Percentiles rank a stretch among this genome's conserved stretches.
Evolutionary conservation across 2,888 invertebrate genomes (phyloP).

Genomic region (Amblyteles armatorius): DNA sequence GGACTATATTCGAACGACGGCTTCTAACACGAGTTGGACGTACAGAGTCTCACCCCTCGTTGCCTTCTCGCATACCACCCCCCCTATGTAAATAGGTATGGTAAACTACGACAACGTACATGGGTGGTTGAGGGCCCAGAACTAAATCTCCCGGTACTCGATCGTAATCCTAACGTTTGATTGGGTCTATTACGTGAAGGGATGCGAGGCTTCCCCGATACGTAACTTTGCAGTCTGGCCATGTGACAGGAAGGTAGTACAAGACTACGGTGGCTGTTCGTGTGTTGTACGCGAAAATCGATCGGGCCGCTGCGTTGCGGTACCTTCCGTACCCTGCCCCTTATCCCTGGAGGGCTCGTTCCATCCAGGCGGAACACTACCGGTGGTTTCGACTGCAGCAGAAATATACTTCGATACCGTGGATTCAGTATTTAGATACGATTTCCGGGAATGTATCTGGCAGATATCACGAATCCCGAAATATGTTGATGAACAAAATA

Average conservation of each 20-base stretch:
- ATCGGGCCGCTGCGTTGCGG: background rate
- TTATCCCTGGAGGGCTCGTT: conserved; percentile 7
- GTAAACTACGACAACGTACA: background rate
- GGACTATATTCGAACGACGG: background rate
- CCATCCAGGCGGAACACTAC: background rate
- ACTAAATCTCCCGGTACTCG: conserved; percentile 39
- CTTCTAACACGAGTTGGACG: background rate
- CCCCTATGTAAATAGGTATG: background rate
- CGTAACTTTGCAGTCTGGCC: conserved; percentile 74
- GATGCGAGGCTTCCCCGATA: conserved; percentile 70
- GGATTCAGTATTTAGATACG: background rate
- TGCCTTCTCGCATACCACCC: background rate
- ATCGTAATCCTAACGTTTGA: conserved; percentile 79
- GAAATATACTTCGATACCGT: background rate
- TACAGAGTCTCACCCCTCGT: background rate
- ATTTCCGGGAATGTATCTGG: background rate
- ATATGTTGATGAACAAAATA: no score
- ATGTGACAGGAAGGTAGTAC: background rate
- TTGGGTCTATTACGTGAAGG: conserved; percentile 78
- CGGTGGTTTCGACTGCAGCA: background rate
- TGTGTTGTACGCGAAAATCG: conserved; percentile 10
- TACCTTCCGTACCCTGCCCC: conserved; percentile 1
- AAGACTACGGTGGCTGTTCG: background rate
- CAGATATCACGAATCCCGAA: no score
- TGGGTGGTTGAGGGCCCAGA: background rate